Conservation (phyloP, 1,140 invertebrate species). For the Megalopta genalis region DNA sequence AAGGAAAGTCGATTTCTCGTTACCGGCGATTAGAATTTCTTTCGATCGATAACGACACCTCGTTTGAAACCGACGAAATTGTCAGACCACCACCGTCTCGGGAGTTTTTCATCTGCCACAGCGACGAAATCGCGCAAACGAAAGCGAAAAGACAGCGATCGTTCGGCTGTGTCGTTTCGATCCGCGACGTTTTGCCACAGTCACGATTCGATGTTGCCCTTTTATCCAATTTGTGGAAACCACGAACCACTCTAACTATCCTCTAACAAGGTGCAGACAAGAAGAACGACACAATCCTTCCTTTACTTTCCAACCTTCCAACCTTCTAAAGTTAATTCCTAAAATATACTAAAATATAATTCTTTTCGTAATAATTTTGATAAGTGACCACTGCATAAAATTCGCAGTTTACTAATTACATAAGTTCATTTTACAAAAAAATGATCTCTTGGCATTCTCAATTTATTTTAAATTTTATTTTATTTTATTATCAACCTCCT, state of each 20-base stretch:
- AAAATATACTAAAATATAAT: too few species aligned
- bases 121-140: conserved; percentile 50
- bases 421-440: too few species aligned
- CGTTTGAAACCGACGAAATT: background rate
- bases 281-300: too few species aligned
- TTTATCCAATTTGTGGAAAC: background rate
- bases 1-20: conserved; percentile 1
- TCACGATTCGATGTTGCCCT: background rate
- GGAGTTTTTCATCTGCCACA: conserved; percentile 13
- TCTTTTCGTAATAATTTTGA: too few species aligned
- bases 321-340: too few species aligned
- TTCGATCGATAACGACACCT: background rate
- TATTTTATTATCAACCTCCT: too few species aligned
- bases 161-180: conserved; percentile 56
- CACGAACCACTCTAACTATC: background rate
- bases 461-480: too few species aligned
- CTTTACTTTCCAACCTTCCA: too few species aligned
- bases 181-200: conserved; percentile 27
- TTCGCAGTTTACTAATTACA: too few species aligned
- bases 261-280: background rate
- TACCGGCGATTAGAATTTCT: background rate
- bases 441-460: too few species aligned
- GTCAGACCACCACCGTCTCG: background rate
- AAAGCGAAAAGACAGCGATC: conserved; percentile 65
- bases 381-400: too few species aligned